Evolutionary conservation across 2,888 invertebrate genomes (phyloP).

Genomic region (Branchipolynoe longqiensis): DNA sequence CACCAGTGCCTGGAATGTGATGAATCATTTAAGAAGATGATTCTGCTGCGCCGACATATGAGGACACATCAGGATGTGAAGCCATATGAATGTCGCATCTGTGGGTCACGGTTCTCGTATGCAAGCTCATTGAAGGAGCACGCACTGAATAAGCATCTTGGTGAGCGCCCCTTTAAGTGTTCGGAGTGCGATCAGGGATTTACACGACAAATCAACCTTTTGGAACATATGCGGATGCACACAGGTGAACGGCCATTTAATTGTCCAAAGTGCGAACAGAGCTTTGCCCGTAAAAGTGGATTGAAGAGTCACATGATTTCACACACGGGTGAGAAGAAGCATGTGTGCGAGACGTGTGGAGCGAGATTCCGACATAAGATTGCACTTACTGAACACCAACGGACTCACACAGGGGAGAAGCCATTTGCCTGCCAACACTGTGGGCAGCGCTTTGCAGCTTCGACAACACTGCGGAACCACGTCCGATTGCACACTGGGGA

Average conservation of each 20-base stretch:
- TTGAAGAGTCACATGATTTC: conserved; percentile 47
- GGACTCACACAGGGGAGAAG: conserved; percentile 54
- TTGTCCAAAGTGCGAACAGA: conserved; percentile 38
- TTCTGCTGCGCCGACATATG: conserved; percentile 39
- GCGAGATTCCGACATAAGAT: conserved; percentile 40
- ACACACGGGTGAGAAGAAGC: conserved; percentile 47
- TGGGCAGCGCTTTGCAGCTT: conserved; percentile 27
- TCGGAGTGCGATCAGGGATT: conserved; percentile 41
- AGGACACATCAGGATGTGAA: conserved; percentile 25
- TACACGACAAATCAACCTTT: conserved; percentile 17
- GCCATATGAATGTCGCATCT: conserved; percentile 46
- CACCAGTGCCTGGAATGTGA: conserved; percentile 44
- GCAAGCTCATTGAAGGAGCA: conserved; percentile 51
- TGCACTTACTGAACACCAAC: conserved; percentile 36
- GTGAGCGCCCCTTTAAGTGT: conserved; percentile 39
- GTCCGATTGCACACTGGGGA: conserved; percentile 41
- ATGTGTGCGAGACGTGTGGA: conserved; percentile 24
- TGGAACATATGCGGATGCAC: conserved; percentile 35
- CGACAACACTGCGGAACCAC: conserved; percentile 29
- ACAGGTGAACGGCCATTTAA: conserved; percentile 46
- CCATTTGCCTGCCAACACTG: conserved; percentile 12
- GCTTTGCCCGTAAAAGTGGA: conserved; percentile 25
- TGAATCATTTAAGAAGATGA: conserved; percentile 44
- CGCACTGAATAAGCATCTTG: conserved; percentile 27
- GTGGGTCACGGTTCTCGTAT: conserved; percentile 24